These are phyloP conservation scores for Aptenodytes forsteri DNA, from an alignment of 2,113 vertebrate species.

Conservation along the genomic window DNA sequence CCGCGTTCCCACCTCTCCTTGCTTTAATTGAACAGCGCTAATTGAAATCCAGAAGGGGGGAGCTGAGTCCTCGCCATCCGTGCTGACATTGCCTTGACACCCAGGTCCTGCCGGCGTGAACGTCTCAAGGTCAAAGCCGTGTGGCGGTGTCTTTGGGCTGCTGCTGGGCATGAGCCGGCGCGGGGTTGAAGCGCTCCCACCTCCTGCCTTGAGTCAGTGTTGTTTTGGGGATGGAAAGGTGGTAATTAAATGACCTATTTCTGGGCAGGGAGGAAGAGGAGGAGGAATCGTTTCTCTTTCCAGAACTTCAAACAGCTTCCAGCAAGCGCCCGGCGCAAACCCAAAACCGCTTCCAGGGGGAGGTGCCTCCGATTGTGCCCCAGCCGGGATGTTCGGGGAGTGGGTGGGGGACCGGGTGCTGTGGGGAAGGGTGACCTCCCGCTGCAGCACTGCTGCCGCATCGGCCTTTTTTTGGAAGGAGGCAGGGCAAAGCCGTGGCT, in stretches of 20 bases:
- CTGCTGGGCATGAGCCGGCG: background rate
- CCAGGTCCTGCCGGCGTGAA: background rate
- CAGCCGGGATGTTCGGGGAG: background rate
- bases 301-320: background rate
- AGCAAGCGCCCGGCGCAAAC: background rate
- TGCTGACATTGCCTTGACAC: background rate
- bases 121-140: background rate
- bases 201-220: background rate
- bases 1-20: rapidly evolving
- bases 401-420: background rate
- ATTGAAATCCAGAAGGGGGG: background rate
- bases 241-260: conserved; percentile 51
- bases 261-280: conserved; percentile 14
- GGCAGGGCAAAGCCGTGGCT: background rate
- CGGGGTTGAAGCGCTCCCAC: background rate
- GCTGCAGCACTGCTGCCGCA: background rate
- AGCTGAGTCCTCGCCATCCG: background rate
- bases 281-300: background rate
- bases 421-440: background rate
- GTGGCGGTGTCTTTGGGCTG: background rate
- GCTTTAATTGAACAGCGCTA: background rate
- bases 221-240: background rate
- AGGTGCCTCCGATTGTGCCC: background rate
- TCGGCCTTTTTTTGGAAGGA: background rate
- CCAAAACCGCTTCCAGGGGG: background rate